Percentiles rank a stretch among this genome's conserved stretches.
Evolutionary conservation across 1,140 invertebrate species (phyloP).

Genomic region (Drosophila mauritiana): DNA sequence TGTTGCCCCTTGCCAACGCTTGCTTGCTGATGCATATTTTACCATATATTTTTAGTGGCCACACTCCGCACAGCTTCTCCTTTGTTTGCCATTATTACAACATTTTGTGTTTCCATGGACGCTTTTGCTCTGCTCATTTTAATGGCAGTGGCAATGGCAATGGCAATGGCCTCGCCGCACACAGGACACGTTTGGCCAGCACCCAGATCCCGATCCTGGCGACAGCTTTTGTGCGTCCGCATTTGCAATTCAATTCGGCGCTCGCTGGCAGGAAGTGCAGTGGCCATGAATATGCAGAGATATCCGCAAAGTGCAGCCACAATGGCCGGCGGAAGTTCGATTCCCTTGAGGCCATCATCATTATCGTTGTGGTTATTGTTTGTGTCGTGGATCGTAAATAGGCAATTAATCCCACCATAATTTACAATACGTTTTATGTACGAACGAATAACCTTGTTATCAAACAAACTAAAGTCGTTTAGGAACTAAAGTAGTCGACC

Average conservation of each 20-base stretch:
- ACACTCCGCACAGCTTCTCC: constrained; percentile 32
- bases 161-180: constrained; percentile 23
- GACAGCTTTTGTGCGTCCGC: constrained; percentile 46
- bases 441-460: constrained; percentile 58
- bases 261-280: constrained; percentile 35
- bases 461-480: constrained; percentile 34
- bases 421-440: constrained; percentile 81
- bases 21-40: constrained; percentile 69
- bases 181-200: constrained; percentile 25
- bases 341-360: constrained; percentile 23
- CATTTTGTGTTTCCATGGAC: constrained; percentile 39
- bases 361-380: constrained; percentile 28
- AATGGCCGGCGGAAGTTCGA: constrained; percentile 38
- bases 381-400: constrained; percentile 69
- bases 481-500: constrained; percentile 50
- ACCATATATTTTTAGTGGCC: constrained; percentile 61
- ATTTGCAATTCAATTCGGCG: constrained; percentile 57
- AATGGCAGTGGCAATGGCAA: constrained; percentile 35
- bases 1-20: constrained; percentile 43
- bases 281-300: constrained; percentile 54
- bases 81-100: constrained; percentile 64
- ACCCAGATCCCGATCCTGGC: constrained; percentile 25
- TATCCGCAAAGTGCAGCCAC: constrained; percentile 13
- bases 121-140: constrained; percentile 45
- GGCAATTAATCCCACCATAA: constrained; percentile 84